Percentiles rank a stretch among this genome's conserved stretches.
phyloP scores from a whole-genome alignment of 2,888 invertebrate genomes.

The Hylaea fasciaria region DNA sequence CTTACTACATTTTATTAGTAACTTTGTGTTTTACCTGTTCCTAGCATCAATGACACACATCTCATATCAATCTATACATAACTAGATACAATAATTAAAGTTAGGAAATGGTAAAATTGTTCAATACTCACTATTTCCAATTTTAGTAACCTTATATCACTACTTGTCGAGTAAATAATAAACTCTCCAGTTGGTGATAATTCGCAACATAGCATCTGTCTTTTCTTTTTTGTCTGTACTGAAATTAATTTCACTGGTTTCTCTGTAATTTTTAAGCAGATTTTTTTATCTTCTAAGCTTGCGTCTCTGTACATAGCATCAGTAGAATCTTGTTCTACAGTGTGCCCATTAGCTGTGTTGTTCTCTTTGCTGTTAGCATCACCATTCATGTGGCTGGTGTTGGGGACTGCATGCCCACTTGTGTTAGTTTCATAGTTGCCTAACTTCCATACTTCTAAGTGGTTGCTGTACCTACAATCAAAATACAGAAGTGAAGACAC shows the following conservation, averaged over 20 bases:
- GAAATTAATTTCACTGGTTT: conserved; percentile 89
- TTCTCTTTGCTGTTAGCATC: conserved; percentile 43
- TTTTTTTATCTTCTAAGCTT: conserved; percentile 19
- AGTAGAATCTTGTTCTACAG: conserved; percentile 66
- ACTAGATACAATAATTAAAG: too few relatives aligned
- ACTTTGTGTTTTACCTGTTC: too few relatives aligned
- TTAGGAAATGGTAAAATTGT: too few relatives aligned
- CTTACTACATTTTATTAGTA: too few relatives aligned
- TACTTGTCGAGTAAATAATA: conserved; percentile 90
- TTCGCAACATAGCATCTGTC: conserved; percentile 88
- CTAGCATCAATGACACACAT: too few relatives aligned
- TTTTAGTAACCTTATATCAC: conserved; percentile 87
- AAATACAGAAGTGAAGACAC: too few relatives aligned
- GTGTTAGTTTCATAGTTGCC: conserved; percentile 83
- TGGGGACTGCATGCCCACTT: conserved; percentile 81
- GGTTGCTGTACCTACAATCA: conserved; percentile 78
- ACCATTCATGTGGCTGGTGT: conserved; percentile 37
- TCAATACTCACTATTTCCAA: conserved; percentile 82
- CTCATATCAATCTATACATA: too few relatives aligned
- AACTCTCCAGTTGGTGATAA: conserved; percentile 89
- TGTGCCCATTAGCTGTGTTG: conserved; percentile 45
- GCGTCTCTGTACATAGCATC: conserved; percentile 39
- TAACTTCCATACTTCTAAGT: conserved; percentile 82
- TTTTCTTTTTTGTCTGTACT: conserved; percentile 87
- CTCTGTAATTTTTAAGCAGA: conserved; percentile 68